A percentile compares a stretch with the other conserved stretches of the same genome.
Conservation (phyloP, 2,113 vertebrate genomes). For the Gasterosteus aculeatus region DNA sequence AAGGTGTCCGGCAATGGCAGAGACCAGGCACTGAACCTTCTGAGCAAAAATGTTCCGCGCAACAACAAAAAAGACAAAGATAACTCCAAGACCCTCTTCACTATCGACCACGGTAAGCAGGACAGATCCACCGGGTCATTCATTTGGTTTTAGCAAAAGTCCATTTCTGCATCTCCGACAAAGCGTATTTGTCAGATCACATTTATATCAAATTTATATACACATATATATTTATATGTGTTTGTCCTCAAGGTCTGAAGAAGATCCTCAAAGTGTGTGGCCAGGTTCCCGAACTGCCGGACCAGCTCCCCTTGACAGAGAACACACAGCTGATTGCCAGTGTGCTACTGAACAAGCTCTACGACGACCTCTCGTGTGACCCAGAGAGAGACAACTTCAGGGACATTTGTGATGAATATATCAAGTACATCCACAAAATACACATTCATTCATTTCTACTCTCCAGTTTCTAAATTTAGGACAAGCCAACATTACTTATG, state of each 20-base stretch:
- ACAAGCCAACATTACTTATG: background rate
- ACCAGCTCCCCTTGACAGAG: constrained; percentile 91
- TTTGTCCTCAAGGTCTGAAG: constrained; percentile 85
- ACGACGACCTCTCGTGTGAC: constrained; percentile 92
- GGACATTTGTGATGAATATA: constrained; percentile 90
- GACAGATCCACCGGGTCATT: background rate
- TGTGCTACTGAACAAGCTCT: constrained; percentile 91
- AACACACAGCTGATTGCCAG: constrained; percentile 95
- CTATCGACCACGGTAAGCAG: constrained; percentile 89
- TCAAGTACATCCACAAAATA: constrained; percentile 84
- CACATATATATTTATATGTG: too few species aligned
- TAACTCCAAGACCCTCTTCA: constrained; percentile 87
- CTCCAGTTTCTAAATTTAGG: background rate
- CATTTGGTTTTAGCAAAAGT: background rate
- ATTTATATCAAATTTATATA: background rate
- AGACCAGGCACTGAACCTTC: constrained; percentile 93
- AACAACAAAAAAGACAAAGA: constrained; percentile 83
- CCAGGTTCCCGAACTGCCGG: constrained; percentile 91
- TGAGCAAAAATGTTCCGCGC: constrained; percentile 92
- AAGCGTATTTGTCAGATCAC: background rate
- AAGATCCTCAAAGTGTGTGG: constrained; percentile 96
- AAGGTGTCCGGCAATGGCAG: constrained; percentile 93
- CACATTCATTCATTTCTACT: background rate
- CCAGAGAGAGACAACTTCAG: constrained; percentile 90
- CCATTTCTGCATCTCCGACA: background rate